Evolutionary conservation across 1,140 invertebrate genomes (phyloP), one percentile per base, ranked within the genome.

Genomic region (Drosophila lacertosa): DNA sequence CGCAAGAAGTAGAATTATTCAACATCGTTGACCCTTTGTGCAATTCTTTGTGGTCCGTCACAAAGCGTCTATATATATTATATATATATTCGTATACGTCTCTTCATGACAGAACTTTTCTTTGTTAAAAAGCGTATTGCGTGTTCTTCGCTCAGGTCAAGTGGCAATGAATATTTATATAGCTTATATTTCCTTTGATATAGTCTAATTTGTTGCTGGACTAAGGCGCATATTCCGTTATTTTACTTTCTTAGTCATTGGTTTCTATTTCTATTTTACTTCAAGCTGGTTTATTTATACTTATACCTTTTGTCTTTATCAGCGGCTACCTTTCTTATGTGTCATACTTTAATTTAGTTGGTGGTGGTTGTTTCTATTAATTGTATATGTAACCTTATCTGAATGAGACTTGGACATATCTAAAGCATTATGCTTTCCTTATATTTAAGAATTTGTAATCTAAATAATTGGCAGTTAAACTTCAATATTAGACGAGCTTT

Each of bases 121-220:
- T 47, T 45, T 44, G 39, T 57, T 29, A 7, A 16, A 29, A 16
- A 13, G 13, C 24, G 13, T 10, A 1, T 29, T n/a, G 22, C 37
- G 7, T 55, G 22, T 55, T 55, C n/a, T 5, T n/a, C n/a, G n/a
- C 16, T 62, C 40, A 16, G 32, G 22, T 54, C 48, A 54, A 63
- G 65, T 35, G 51, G 64, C 39, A 39, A 62, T 62, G 2, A 10
- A 24, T 37, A n/a, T 40, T 16, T 20, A 24, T 18, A 37, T 5
- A 13, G 18, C 3, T 35, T 16, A 6, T 47, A 50, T 18, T 16
- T 50, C 16, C n/a, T 13, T 50, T 32, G 15, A 50, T 50, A 18
- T 22, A 44, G 32, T 35, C 32, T 35, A 35, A 35, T 35, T 35
- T 35, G 4, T n/a, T 35, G 32, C 33, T 35, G 11, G 3, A 35